Base-by-base conservation (phyloP, 2,888 invertebrate genomes). In the Ryuthela nishihirai region DNA sequence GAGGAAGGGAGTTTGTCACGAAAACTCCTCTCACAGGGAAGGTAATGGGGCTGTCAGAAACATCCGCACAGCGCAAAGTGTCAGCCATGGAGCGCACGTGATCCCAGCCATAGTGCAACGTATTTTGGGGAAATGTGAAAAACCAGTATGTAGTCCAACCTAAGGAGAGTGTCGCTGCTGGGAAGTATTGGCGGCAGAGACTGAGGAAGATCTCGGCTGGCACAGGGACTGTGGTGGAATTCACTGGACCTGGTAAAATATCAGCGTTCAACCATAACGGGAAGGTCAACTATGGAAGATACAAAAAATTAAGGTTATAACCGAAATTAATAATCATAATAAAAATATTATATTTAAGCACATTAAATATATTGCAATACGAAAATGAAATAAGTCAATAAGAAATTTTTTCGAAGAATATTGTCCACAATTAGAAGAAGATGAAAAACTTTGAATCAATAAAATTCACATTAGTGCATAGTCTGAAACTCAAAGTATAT, bases 241-340 rank as follows among this genome's bases (percentile, higher is more conserved):
- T 79, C 0, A 85, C 80, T 0, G 91, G 91, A 0, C 92, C 92
- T 0, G 76, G 71, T 4, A 88, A 75, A 64, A 93, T 87, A 73
- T 93, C 93, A 0, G 92, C 91, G 73, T 93, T 93, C 54, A 93
- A 73, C 88, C 89, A 90, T 3, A 93, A 72, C 0, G 90, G 90
- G 69, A 83, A 83, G 0, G 74, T 77, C 67, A 83, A 76, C 86
- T 88, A 73, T n/a, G n/a, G n/a, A n/a, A n/a, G n/a, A n/a, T n/a
- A n/a, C n/a, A n/a, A n/a, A n/a, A n/a, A n/a, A n/a, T n/a, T n/a
- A n/a, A n/a, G n/a, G n/a, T n/a, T n/a, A n/a, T n/a, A n/a, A n/a
- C n/a, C n/a, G n/a, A n/a, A n/a, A n/a, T n/a, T n/a, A n/a, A n/a
- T n/a, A n/a, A n/a, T n/a, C n/a, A n/a, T n/a, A n/a, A n/a, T n/a